Percentiles rank a stretch among this genome's conserved stretches.
Evolutionary conservation across 2,888 invertebrate species (phyloP).

Genomic region (Eumacrocentrus americanus): DNA sequence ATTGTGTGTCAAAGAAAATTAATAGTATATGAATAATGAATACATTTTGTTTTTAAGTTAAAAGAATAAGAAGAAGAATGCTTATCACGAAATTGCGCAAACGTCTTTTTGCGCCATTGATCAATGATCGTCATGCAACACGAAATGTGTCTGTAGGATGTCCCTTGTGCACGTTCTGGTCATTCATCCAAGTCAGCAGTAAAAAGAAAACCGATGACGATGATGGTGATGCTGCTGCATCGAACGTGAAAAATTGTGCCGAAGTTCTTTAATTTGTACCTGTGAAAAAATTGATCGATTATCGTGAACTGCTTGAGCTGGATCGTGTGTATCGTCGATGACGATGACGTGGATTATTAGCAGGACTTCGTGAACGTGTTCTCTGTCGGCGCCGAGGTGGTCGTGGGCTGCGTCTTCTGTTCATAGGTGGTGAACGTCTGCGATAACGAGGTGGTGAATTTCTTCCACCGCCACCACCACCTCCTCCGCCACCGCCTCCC

Average conservation of each 20-base stretch:
- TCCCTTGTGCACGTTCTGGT: neutral
- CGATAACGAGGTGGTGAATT: constrained; percentile 63
- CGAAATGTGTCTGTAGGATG: neutral
- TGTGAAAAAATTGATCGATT: constrained; percentile 35
- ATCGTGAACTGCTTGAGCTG: constrained; percentile 77
- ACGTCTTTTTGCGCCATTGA: neutral
- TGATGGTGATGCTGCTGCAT: neutral
- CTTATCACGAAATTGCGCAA: neutral
- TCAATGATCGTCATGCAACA: neutral
- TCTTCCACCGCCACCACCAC: constrained; percentile 61
- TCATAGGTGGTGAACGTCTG: constrained; percentile 60
- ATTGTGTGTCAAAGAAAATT: neutral
- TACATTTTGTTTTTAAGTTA: neutral
- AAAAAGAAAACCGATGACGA: neutral
- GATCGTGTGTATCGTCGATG: constrained; percentile 76
- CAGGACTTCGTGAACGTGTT: constrained; percentile 65
- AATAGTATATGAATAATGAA: neutral
- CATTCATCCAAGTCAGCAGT: neutral
- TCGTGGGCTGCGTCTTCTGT: constrained; percentile 66
- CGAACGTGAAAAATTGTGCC: neutral
- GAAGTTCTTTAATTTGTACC: neutral
- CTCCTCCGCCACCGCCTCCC: no score
- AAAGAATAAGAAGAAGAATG: neutral
- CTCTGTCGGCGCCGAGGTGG: constrained; percentile 68
- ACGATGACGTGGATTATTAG: constrained; percentile 63